Base-by-base conservation (phyloP, 2,888 invertebrate genomes). In the Eulithis testata region DNA sequence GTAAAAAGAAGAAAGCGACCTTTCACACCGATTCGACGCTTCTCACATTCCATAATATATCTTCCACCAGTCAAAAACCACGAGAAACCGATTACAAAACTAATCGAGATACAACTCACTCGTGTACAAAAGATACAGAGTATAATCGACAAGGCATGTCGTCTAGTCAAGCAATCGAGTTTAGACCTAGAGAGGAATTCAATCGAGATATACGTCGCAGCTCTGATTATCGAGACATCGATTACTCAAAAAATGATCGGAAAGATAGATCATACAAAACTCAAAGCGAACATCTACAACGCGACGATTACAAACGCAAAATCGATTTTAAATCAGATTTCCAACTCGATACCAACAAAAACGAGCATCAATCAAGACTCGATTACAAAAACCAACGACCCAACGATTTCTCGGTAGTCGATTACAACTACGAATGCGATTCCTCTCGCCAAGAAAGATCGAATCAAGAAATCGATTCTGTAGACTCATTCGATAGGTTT, bases 21-120 rank as follows among this genome's bases (percentile, higher is more conserved):
- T 88, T 88, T 63, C 86, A 82, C 63, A 73, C 81, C 0, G 83
- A 85, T 31, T 79, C 87, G 11, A 84, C 86, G 0, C 83, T 87
- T 40, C 73, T 86, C 0, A 80, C 82, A 3, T 78, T 85, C 65
- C 86, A 86, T 60, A 76, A 81, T 37, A 71, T 79, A 2, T 76
- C 78, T 45, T 73, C 72, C 0, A 69, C 66, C 7, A 73, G 61
- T 12, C 76, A 65, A 31, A 72, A 70, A 2, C 21, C 49, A 53
- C 47, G 40, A 27, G 66, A 72, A 51, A 70, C 54, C 63, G 54
- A 68, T 61, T 40, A 36, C 59, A 75, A 40, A 58, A 61, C 51
- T 68, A 77, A 60, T 60, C 65, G 60, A 60, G 51, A 56, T 5
- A 37, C 12, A 3, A 60, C 36, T 54, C 12, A 36, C 14, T 40